These are phyloP conservation scores for Magallana nippona DNA, from an alignment of 2,888 invertebrate genomes.

Conservation along the genomic window DNA sequence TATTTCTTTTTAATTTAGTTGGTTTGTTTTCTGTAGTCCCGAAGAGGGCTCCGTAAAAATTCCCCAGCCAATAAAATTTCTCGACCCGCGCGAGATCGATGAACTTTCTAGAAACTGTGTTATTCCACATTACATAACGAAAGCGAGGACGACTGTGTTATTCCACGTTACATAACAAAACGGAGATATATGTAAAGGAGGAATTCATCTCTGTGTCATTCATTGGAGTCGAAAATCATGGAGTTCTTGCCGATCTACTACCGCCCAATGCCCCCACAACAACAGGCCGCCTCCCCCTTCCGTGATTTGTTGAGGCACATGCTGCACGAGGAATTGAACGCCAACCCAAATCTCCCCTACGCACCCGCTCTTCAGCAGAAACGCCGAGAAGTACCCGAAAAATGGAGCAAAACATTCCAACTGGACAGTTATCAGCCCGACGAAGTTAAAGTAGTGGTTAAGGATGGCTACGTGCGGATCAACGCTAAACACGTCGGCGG, in stretches of 20 bases:
- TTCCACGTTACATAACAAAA: no score
- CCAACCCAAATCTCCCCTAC: neutral
- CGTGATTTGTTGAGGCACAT: constrained; percentile 1
- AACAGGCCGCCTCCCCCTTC: neutral
- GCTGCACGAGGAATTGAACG: neutral
- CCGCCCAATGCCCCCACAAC: neutral
- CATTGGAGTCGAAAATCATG: neutral
- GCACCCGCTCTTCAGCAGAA: neutral
- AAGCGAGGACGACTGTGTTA: no score
- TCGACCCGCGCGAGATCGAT: no score
- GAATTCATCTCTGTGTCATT: no score
- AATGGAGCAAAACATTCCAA: constrained; percentile 5
- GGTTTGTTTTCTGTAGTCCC: no score
- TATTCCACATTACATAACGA: no score
- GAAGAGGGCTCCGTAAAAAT: no score
- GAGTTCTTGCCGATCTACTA: constrained; percentile 23
- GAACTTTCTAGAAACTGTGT: no score
- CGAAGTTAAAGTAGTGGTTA: neutral
- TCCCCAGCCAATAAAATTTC: no score
- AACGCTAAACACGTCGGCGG: neutral
- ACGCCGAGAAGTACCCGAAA: neutral
- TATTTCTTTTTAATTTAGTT: no score
- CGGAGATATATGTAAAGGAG: no score
- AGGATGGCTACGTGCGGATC: neutral
- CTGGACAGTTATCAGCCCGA: neutral